Evolutionary conservation across 2,113 vertebrate species (phyloP).

Genomic region (Sylvilagus bachmani): DNA sequence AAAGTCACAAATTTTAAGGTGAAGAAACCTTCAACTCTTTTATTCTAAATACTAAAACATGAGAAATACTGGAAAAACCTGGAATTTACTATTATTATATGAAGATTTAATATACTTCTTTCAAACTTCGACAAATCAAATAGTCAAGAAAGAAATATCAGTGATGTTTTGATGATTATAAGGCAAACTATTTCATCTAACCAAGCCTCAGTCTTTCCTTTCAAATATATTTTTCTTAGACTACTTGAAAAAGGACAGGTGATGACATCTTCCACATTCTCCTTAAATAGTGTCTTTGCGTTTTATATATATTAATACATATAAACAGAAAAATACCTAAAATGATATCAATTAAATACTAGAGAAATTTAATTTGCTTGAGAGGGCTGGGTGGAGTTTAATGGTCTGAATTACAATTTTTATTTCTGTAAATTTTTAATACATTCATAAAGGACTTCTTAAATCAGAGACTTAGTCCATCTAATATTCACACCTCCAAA

Average conservation of each 20-base stretch:
- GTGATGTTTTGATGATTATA: background rate
- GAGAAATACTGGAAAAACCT: background rate
- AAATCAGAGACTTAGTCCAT: background rate
- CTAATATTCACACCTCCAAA: background rate
- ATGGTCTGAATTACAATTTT: background rate
- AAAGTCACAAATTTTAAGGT: background rate
- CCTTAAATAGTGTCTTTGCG: background rate
- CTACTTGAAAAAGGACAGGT: background rate
- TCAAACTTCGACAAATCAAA: background rate
- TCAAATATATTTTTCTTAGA: slow-evolving; percentile 29
- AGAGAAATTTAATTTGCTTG: background rate
- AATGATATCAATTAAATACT: slow-evolving; percentile 15
- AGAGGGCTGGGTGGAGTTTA: background rate
- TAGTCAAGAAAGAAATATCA: slow-evolving; percentile 24
- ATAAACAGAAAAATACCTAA: background rate
- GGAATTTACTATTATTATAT: background rate
- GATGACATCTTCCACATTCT: background rate
- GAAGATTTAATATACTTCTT: background rate
- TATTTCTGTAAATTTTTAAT: slow-evolving; percentile 9
- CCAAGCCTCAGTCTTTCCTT: background rate
- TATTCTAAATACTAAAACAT: background rate
- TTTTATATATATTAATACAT: background rate
- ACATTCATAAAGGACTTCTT: background rate
- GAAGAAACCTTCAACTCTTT: accelerated
- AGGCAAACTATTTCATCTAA: background rate